A percentile compares a stretch with the other conserved stretches of the same genome.
These are phyloP conservation scores for Leuctra nigra DNA, from an alignment of 2,888 invertebrate species.

Conservation along the genomic window DNA sequence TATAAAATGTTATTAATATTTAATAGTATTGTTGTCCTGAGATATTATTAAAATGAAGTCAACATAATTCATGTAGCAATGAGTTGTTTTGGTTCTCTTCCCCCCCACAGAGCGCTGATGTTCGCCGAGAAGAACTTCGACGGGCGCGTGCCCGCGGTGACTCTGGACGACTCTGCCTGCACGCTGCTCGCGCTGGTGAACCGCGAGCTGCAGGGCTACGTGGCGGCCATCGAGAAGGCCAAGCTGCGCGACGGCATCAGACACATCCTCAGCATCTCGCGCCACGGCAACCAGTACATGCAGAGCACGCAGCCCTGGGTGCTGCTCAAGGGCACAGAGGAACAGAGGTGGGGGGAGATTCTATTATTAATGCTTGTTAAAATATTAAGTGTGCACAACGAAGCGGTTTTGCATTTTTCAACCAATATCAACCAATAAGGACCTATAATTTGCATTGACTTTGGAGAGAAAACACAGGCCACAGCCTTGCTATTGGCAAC, in stretches of 20 bases:
- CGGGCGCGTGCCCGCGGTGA: slow-evolving; percentile 58
- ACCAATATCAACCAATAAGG: no score
- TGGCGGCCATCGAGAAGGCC: slow-evolving; percentile 65
- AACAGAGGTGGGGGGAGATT: slow-evolving; percentile 58
- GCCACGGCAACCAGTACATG: slow-evolving; percentile 95
- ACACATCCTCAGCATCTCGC: slow-evolving; percentile 77
- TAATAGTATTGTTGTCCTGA: no score
- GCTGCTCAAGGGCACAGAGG: slow-evolving; percentile 71
- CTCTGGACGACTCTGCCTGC: slow-evolving; percentile 57
- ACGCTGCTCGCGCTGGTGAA: slow-evolving; percentile 71
- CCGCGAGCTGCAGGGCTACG: slow-evolving; percentile 67
- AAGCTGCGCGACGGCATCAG: slow-evolving; percentile 79
- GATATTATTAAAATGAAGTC: no score
- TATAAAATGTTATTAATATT: no score
- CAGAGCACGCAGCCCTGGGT: slow-evolving; percentile 94
- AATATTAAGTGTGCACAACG: no score
- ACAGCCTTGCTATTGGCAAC: no score
- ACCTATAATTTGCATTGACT: no score
- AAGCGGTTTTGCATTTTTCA: no score
- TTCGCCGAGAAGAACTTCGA: slow-evolving; percentile 83
- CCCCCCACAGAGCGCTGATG: slow-evolving; percentile 68
- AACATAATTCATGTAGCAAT: no score
- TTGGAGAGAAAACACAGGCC: no score
- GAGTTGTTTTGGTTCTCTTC: no score
- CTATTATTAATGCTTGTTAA: no score